Conservation (phyloP, 2,797 vertebrate genomes). For the Picus viridis region DNA sequence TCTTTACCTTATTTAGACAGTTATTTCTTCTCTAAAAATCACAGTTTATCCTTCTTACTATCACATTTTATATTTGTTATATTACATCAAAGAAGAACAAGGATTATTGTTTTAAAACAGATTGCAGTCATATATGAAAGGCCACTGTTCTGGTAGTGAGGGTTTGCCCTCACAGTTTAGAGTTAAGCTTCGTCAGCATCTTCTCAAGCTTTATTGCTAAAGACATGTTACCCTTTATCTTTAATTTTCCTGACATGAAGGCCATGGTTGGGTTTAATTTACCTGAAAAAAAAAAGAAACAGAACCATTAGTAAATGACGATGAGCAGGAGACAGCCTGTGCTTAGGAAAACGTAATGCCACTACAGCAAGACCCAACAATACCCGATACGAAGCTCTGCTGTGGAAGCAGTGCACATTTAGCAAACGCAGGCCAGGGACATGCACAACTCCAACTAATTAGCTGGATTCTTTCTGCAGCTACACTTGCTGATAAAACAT, state of each 20-base stretch:
- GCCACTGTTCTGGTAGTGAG: background rate
- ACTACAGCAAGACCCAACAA: background rate
- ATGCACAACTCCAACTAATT: background rate
- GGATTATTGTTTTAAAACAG: constrained; percentile 1
- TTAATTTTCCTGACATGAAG: constrained; percentile 93
- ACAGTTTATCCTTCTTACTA: background rate
- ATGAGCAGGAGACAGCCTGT: background rate
- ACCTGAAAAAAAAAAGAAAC: constrained; percentile 78
- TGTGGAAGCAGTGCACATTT: background rate
- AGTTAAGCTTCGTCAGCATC: constrained; percentile 86
- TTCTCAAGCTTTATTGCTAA: constrained; percentile 93
- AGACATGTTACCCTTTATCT: constrained; percentile 92
- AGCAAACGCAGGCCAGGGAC: background rate
- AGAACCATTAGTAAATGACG: background rate
- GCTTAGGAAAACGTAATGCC: background rate
- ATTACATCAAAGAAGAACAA: constrained; percentile 12
- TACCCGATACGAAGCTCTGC: rapidly evolving
- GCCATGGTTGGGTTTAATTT: constrained; percentile 93
- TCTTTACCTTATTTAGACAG: background rate
- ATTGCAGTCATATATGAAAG: constrained; percentile 32
- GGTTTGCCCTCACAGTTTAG: constrained; percentile 82
- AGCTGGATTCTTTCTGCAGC: background rate
- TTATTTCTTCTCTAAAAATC: background rate
- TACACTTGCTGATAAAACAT: background rate
- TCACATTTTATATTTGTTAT: background rate